phyloP scores from a whole-genome alignment of 2,113 vertebrate species.

The Anoplopoma fimbria region DNA sequence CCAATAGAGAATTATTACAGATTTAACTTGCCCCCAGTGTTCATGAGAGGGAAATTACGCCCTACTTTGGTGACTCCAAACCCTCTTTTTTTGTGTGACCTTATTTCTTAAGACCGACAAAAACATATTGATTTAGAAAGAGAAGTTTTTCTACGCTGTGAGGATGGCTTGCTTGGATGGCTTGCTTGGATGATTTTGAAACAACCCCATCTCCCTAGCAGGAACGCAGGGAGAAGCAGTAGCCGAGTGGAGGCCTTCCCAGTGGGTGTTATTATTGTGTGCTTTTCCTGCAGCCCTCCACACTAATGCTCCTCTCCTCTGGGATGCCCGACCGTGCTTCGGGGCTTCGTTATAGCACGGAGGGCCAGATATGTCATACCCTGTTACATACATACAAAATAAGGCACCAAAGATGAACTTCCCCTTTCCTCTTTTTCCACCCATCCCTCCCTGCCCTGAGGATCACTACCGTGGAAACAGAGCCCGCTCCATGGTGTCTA shows the following conservation, averaged over 20 bases:
- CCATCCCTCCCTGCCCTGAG: constrained; percentile 26
- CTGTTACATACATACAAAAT: constrained; percentile 73
- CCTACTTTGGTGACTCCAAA: constrained; percentile 19
- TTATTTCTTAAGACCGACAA: constrained; percentile 8
- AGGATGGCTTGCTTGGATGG: constrained; percentile 13
- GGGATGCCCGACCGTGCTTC: constrained; percentile 63
- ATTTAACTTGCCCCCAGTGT: constrained; percentile 5
- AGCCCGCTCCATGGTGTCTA: constrained; percentile 52
- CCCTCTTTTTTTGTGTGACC: constrained; percentile 4
- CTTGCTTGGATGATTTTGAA: constrained; percentile 27
- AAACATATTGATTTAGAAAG: constrained; percentile 10
- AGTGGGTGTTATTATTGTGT: constrained; percentile 75
- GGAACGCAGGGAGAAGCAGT: constrained; percentile 35
- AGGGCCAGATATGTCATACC: constrained; percentile 70
- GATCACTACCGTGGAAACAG: constrained; percentile 55
- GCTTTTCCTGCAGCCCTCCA: constrained; percentile 66
- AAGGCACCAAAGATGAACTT: constrained; percentile 55
- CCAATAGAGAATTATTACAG: not conserved
- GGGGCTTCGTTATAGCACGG: constrained; percentile 60
- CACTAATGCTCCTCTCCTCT: constrained; percentile 61
- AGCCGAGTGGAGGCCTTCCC: constrained; percentile 60
- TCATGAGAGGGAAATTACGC: not conserved
- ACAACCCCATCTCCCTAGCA: constrained; percentile 28
- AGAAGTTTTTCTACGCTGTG: not conserved
- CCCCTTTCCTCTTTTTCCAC: constrained; percentile 9